These are phyloP conservation scores for Drosophila greeni DNA, from an alignment of 2,888 invertebrate genomes.

Conservation along the genomic window DNA sequence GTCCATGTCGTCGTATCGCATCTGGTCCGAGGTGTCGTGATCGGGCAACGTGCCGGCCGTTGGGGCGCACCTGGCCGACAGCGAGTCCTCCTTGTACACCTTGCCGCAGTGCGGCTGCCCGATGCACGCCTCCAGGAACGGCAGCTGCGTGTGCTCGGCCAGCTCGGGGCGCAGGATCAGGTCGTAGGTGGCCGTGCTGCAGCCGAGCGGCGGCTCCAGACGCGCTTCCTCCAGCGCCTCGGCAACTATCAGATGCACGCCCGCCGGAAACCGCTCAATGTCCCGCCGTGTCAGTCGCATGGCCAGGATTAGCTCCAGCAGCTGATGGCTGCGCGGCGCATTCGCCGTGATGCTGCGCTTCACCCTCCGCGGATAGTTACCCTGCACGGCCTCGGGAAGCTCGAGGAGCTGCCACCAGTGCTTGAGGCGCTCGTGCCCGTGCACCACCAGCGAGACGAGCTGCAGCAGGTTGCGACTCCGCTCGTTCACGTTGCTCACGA, in stretches of 20 bases:
- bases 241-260: slow-evolving; percentile 84
- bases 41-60: slow-evolving; percentile 66
- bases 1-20: slow-evolving; percentile 81
- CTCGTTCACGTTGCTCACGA: slow-evolving; percentile 86
- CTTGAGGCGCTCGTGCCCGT: slow-evolving; percentile 74
- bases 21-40: slow-evolving; percentile 55
- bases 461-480: slow-evolving; percentile 86
- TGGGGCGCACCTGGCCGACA: slow-evolving; percentile 75
- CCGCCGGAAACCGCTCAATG: slow-evolving; percentile 84
- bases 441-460: slow-evolving; percentile 73
- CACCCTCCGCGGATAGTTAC: slow-evolving; percentile 60
- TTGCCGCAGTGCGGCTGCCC: slow-evolving; percentile 46
- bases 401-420: slow-evolving; percentile 76
- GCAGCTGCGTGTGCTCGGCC: slow-evolving; percentile 80
- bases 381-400: slow-evolving; percentile 68
- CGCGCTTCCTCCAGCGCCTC: slow-evolving; percentile 85
- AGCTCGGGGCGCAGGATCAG: slow-evolving; percentile 85
- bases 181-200: slow-evolving; percentile 84
- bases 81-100: slow-evolving; percentile 77
- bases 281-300: slow-evolving; percentile 81
- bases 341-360: slow-evolving; percentile 73
- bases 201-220: slow-evolving; percentile 85
- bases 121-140: slow-evolving; percentile 47
- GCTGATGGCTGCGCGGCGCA: slow-evolving; percentile 73
- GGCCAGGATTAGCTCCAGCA: slow-evolving; percentile 76